Conservation (phyloP, 2,797 vertebrate species). For the Mus caroli region DNA sequence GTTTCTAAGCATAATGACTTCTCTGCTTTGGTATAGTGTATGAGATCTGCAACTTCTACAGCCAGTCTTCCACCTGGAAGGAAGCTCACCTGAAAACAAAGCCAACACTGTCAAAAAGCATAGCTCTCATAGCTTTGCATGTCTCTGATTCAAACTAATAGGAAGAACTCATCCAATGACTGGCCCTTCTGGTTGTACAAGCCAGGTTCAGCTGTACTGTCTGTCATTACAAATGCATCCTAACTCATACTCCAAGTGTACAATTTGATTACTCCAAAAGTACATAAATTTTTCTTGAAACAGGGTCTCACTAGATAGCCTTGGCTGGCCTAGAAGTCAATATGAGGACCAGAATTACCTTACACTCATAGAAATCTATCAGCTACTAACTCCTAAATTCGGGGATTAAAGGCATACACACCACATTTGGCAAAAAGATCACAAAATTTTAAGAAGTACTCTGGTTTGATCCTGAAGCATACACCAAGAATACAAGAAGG, state of each 20-base stretch:
- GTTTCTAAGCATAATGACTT: slow-evolving; percentile 20
- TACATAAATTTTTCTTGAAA: neutral
- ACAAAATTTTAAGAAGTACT: slow-evolving; percentile 1
- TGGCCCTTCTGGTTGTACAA: neutral
- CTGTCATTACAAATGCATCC: slow-evolving; percentile 13
- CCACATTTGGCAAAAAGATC: neutral
- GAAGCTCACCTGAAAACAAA: slow-evolving; percentile 59
- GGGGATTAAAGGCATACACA: neutral
- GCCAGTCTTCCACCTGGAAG: slow-evolving; percentile 21
- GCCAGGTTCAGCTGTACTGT: neutral
- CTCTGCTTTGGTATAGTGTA: neutral
- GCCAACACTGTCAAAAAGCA: slow-evolving; percentile 15
- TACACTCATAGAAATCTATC: neutral
- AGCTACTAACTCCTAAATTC: neutral
- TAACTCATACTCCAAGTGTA: slow-evolving; percentile 20
- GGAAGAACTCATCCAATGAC: slow-evolving; percentile 29
- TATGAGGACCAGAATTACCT: neutral
- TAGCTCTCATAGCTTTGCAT: neutral
- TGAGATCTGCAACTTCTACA: slow-evolving; percentile 37
- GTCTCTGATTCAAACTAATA: slow-evolving; percentile 51
- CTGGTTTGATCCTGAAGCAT: neutral
- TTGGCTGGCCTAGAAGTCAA: neutral
- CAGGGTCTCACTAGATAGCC: neutral
- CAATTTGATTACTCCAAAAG: slow-evolving; percentile 23
- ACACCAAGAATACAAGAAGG: slow-evolving; percentile 26